A percentile compares a stretch with the other conserved stretches of the same genome.
These are phyloP conservation scores for Fundulus diaphanus DNA, from an alignment of 2,797 vertebrate genomes.

Conservation along the genomic window DNA sequence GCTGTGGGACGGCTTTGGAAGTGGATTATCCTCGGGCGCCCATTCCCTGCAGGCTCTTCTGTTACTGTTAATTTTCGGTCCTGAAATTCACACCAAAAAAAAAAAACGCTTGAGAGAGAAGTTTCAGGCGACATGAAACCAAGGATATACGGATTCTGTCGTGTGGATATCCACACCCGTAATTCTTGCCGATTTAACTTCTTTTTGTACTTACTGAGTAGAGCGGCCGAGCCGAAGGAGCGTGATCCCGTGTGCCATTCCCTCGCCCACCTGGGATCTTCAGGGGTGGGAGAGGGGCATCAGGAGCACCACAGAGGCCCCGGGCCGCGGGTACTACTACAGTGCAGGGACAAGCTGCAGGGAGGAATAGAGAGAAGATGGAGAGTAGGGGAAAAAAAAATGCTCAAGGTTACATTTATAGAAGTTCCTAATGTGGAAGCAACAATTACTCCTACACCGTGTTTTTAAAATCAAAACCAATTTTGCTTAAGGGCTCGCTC, in stretches of 20 bases:
- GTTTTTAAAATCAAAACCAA: not conserved
- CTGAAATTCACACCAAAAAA: constrained; percentile 54
- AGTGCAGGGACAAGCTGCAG: constrained; percentile 82
- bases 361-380: not conserved
- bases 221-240: constrained; percentile 91
- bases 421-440: not conserved
- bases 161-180: not conserved
- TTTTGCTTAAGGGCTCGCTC: not conserved
- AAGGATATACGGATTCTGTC: not conserved
- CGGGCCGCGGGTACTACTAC: constrained; percentile 85
- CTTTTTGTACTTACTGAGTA: constrained; percentile 76
- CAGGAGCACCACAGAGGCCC: constrained; percentile 99
- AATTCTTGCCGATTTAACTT: not conserved
- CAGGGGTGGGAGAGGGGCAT: constrained; percentile 99
- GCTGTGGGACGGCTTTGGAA: constrained; percentile 82
- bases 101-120: not conserved
- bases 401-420: not conserved
- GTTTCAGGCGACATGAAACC: not conserved
- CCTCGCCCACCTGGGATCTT: constrained; percentile 99
- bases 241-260: constrained; percentile 99
- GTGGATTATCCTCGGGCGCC: constrained; percentile 83
- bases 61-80: constrained; percentile 86
- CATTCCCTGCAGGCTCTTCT: constrained; percentile 82
- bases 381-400: not conserved
- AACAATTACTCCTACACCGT: not conserved